A percentile compares a stretch with the other conserved stretches of the same genome.
phyloP scores from a whole-genome alignment of 2,888 invertebrate genomes.

The Drosophila merina region DNA sequence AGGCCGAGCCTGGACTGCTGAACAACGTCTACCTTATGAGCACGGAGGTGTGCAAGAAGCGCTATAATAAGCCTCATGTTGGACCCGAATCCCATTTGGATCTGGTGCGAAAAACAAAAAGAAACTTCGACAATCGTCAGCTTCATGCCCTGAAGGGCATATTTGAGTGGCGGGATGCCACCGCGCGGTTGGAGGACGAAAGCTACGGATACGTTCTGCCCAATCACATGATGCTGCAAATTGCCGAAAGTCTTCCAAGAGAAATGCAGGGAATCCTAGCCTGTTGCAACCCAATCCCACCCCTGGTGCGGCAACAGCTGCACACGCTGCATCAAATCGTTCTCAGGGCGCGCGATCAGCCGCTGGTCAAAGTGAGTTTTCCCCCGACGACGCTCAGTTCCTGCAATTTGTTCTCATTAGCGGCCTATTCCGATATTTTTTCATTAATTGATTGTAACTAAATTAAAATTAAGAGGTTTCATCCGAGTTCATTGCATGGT shows the following conservation, averaged over 20 bases:
- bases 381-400: slow-evolving; percentile 13
- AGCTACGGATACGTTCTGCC: slow-evolving; percentile 96
- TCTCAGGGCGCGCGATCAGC: slow-evolving; percentile 88
- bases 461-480: slow-evolving; percentile 34
- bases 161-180: slow-evolving; percentile 94
- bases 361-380: slow-evolving; percentile 86
- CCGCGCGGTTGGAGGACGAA: slow-evolving; percentile 95
- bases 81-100: slow-evolving; percentile 89
- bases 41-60: slow-evolving; percentile 90
- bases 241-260: slow-evolving; percentile 93
- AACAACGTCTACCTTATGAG: slow-evolving; percentile 90
- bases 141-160: slow-evolving; percentile 91
- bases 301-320: slow-evolving; percentile 86
- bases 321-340: slow-evolving; percentile 88
- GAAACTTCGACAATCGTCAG: slow-evolving; percentile 93
- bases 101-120: slow-evolving; percentile 91
- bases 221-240: slow-evolving; percentile 96
- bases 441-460: slow-evolving; percentile 37
- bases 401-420: slow-evolving; percentile 12
- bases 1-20: slow-evolving; percentile 88
- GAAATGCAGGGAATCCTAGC: slow-evolving; percentile 97
- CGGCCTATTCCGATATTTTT: slow-evolving; percentile 14
- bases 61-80: slow-evolving; percentile 91
- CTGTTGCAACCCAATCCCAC: slow-evolving; percentile 96
- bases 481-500: not conserved